Evolutionary conservation across 2,797 vertebrate genomes (phyloP).

Genomic region (Melanotaenia boesemani): DNA sequence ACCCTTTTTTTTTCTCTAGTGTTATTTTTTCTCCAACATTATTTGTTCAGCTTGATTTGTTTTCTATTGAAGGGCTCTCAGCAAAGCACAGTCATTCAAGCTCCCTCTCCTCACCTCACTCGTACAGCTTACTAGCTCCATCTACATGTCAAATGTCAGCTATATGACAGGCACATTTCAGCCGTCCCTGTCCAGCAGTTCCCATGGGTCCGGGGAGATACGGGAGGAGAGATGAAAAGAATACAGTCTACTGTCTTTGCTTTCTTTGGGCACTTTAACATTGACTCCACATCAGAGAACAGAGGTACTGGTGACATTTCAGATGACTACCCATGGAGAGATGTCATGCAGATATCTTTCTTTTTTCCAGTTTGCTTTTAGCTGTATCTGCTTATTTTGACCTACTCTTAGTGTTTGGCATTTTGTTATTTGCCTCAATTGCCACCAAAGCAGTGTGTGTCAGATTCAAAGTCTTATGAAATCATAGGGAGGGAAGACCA

Average conservation of each 20-base stretch:
- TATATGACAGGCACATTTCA: constrained; percentile 50
- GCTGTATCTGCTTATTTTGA: constrained; percentile 1
- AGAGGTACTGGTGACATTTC: constrained; percentile 53
- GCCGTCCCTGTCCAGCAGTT: constrained; percentile 38
- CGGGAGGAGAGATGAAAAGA: constrained; percentile 34
- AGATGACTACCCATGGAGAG: constrained; percentile 36
- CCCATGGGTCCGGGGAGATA: constrained; percentile 9
- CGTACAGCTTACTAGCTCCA: constrained; percentile 9
- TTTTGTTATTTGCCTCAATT: constrained; percentile 21
- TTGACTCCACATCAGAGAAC: constrained; percentile 43
- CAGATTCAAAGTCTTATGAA: constrained; percentile 27
- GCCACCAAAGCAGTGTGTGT: constrained; percentile 1
- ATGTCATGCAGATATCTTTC: constrained; percentile 4
- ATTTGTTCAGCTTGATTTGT: constrained; percentile 69
- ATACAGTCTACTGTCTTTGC: constrained; percentile 37
- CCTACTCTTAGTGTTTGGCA: constrained; percentile 19
- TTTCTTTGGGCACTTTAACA: constrained; percentile 45
- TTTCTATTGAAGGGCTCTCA: constrained; percentile 59
- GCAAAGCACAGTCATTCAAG: constrained; percentile 56
- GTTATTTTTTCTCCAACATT: constrained; percentile 64
- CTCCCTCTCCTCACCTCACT: constrained; percentile 32
- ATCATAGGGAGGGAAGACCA: constrained; percentile 38
- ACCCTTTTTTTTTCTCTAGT: constrained; percentile 41
- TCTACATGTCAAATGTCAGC: constrained; percentile 56
- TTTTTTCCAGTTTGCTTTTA: constrained; percentile 9